Base-by-base conservation (phyloP, 2,797 vertebrate genomes). In the Lithobates pipiens region DNA sequence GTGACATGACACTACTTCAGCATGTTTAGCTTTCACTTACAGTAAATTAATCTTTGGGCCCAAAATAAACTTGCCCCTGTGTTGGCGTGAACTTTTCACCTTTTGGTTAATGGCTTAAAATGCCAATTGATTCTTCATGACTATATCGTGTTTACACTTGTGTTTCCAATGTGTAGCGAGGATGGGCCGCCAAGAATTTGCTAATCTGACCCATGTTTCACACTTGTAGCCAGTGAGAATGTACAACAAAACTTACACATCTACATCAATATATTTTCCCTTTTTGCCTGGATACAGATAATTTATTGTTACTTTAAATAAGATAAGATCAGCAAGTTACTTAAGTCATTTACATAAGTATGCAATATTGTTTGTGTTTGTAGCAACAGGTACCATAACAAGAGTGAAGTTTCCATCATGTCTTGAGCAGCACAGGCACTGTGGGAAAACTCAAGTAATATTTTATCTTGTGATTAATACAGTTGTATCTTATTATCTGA, bases 351-450 rank as follows among this genome's bases (percentile, higher is more conserved):
- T 94, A 94, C 96, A 96, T 95, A 93, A 92, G 95, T 95, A 96
- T 96, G 96, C 94, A 96, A 96, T 29, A 96, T 96, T 32, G 77
- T 86, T 93, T 77, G 84, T 99, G 98, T 99, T 99, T 97, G 97
- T 99, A 99, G 98, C 98, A 99, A 99, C 97, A 88, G 92, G 92
- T 88, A 90, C 94, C 96, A 97, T 93, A 99, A 98, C 97, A 99
- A 42, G 94, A 92, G 18, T 44, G n/a, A 81, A n/a, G 34, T 81
- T 81, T 81, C 32, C 32, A 42, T 61, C 46, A 39, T 8, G 54
- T 5, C 16, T 54, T 54, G 15, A 54, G 50, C 50, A 54, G 13
- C 50, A 54, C 50, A 54, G 4, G 50, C 50, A 0, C 50, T 54
- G 50, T 54, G 50, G 50, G 50, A 54, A 54, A 54, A 50, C 46